Evolutionary conservation across 2,888 invertebrate genomes (phyloP), one percentile per base, ranked within the genome.

Genomic region (Cheilosia impressa): DNA sequence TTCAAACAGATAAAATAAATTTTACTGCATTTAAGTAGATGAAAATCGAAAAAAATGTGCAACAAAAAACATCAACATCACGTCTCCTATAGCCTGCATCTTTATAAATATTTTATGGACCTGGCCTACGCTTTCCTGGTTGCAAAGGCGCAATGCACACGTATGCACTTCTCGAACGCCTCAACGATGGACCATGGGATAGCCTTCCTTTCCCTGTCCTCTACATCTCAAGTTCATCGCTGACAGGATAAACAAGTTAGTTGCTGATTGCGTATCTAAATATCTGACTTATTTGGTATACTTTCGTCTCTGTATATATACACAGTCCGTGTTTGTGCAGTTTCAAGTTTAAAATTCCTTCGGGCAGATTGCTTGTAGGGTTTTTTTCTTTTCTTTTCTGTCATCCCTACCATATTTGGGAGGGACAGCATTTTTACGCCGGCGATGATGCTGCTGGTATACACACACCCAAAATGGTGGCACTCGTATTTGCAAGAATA

Each of bases 401-500:
- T 52, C 66, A 53, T 31, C n/a, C 19, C 38, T 17, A 52, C 83
- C 83, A 73, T 83, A 83, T 79, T 83, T 83, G 81, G 78, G 69
- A 63, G 13, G 60, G 71, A 73, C 83, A 55, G 43, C 71, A 45
- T 77, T 77, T 27, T 60, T 38, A 17, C 13, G 24, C 55, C 66
- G 52, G 57, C 15, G 38, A 78, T 43, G 68, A 62, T 73, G 75
- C 0, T 2, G 2, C 19, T 38, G 34, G 62, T 45, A 34, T 31
- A 31, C 31, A 31, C 31, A 31, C 7, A 31, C 65, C 65, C 34
- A n/a, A 75, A 65, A 65, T 63, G 73, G 53, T 53, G 45, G 13
- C 13, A 55, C 27, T 27, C 4, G 27, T 27, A 27, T 27, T 27
- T 34, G 60, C 27, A 69, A 31, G 45, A 34, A 45, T 45, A 52